Percentiles rank a stretch among this genome's conserved stretches.
Conservation (phyloP, 2,797 vertebrate genomes). For the Ficedula albicollis region DNA sequence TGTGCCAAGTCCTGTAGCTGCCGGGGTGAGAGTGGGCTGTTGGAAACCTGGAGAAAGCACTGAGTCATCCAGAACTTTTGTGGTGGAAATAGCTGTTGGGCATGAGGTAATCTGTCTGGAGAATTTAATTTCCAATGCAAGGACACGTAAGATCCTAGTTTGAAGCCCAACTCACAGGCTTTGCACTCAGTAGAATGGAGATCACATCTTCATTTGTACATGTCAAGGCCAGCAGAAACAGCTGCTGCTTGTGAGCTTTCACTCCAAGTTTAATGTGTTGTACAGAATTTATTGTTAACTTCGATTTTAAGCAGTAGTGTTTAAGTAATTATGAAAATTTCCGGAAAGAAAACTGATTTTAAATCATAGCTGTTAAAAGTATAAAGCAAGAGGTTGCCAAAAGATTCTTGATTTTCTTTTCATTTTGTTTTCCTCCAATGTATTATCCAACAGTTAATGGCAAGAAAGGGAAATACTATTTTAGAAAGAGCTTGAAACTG, state of each 20-base stretch:
- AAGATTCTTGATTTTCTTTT: too few relatives aligned
- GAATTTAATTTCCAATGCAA: not conserved
- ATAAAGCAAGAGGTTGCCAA: too few relatives aligned
- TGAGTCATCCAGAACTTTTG: not conserved
- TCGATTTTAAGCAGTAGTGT: not conserved
- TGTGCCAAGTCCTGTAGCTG: not conserved
- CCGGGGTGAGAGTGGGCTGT: not conserved
- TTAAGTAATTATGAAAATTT: not conserved
- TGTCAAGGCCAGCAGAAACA: not conserved
- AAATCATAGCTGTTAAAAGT: not conserved
- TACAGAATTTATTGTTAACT: not conserved
- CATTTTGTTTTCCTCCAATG: too few relatives aligned
- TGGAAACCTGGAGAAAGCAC: not conserved
- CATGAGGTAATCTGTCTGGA: slow-evolving; percentile 26
- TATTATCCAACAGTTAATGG: too few relatives aligned
- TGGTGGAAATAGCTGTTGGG: not conserved
- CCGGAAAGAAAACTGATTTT: not conserved
- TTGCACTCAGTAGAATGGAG: not conserved
- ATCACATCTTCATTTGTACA: fast-evolving
- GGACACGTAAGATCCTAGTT: not conserved
- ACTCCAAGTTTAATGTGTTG: not conserved
- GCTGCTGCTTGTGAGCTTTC: not conserved
- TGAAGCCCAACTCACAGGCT: not conserved
- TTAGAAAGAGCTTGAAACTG: too few relatives aligned
- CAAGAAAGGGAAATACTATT: not conserved